These are phyloP conservation scores for Eriocheir sinensis DNA, from an alignment of 1,140 invertebrate genomes.

Conservation along the genomic window DNA sequence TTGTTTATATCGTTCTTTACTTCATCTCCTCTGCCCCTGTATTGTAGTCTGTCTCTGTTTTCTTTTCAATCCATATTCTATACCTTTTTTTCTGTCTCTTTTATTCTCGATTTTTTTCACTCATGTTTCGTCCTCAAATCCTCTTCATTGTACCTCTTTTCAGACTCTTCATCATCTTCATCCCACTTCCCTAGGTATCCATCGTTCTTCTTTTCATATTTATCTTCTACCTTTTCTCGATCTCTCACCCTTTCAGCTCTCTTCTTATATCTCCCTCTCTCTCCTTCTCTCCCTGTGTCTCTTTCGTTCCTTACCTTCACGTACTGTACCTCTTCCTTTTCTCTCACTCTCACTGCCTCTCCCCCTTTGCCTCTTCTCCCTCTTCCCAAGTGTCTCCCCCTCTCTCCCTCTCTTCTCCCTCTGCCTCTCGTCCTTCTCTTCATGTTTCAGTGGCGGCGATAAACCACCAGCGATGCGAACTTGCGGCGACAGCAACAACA, in stretches of 20 bases:
- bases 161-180: too few relatives aligned
- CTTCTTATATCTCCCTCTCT: background rate
- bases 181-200: too few relatives aligned
- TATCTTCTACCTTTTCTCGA: background rate
- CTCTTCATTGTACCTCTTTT: too few relatives aligned
- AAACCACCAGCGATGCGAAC: too few relatives aligned
- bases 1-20: too few relatives aligned
- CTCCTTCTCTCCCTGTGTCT: background rate
- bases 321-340: background rate
- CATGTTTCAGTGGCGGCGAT: background rate
- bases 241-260: background rate
- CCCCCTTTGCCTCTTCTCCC: background rate
- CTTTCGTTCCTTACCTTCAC: background rate
- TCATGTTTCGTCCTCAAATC: too few relatives aligned
- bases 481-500: conserved; percentile 28
- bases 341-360: background rate
- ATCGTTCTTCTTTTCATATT: too few relatives aligned
- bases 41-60: too few relatives aligned
- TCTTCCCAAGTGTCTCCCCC: background rate
- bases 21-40: too few relatives aligned
- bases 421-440: background rate
- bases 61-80: too few relatives aligned
- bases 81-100: too few relatives aligned
- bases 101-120: too few relatives aligned
- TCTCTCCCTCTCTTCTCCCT: background rate